phyloP scores from a whole-genome alignment of 2,797 vertebrate species.

The Crax fasciolata region DNA sequence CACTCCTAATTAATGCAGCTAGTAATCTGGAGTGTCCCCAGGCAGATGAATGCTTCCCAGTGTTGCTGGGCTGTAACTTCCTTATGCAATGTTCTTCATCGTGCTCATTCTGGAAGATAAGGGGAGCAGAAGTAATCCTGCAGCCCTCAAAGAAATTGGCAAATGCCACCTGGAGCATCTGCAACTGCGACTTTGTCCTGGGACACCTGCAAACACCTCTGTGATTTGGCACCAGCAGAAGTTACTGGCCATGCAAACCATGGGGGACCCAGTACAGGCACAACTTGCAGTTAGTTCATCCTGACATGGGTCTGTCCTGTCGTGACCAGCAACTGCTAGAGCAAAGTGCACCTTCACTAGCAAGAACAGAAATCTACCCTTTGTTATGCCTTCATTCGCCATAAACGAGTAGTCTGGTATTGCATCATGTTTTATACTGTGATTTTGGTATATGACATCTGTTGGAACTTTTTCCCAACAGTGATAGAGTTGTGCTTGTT shows the following conservation, averaged over 20 bases:
- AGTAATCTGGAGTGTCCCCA: background rate
- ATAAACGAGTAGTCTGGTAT: background rate
- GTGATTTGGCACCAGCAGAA: background rate
- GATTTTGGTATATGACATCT: background rate
- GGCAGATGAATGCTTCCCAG: background rate
- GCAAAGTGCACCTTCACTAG: background rate
- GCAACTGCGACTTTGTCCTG: background rate
- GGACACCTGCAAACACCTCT: background rate
- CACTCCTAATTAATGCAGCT: constrained; percentile 32
- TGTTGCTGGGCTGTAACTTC: background rate
- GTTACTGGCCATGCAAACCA: background rate
- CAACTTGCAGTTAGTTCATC: background rate
- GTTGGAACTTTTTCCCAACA: background rate
- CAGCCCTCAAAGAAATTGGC: background rate
- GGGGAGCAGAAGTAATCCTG: background rate
- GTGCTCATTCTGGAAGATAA: background rate
- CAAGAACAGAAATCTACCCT: background rate
- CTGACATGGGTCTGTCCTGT: background rate
- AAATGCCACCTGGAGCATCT: background rate
- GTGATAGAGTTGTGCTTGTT: background rate
- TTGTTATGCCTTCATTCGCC: background rate
- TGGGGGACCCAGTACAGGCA: accelerated
- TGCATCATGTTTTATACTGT: background rate
- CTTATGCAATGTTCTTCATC: background rate
- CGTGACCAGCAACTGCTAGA: background rate